A percentile compares a stretch with the other conserved stretches of the same genome.
phyloP scores from a whole-genome alignment of 2,888 invertebrate genomes.

The Ashinkailepas kermadecensis region DNA sequence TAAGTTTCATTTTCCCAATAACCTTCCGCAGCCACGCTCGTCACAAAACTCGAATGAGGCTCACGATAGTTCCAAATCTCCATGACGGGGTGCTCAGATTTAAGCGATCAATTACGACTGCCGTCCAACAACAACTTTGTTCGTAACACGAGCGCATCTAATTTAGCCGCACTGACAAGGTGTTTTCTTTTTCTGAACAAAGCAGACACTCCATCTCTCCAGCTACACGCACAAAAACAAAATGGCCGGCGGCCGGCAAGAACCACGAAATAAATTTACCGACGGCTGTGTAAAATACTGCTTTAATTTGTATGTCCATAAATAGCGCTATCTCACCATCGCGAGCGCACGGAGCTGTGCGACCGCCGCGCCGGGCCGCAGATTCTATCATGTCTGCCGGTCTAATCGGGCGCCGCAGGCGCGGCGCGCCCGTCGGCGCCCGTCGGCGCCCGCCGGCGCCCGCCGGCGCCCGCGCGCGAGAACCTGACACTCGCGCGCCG shows the following conservation, averaged over 20 bases:
- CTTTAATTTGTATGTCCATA: constrained; percentile 21
- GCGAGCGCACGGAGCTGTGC: neutral
- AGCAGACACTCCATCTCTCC: neutral
- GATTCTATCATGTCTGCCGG: neutral
- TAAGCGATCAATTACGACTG: neutral
- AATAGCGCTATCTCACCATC: neutral
- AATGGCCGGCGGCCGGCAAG: neutral
- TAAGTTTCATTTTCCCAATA: too few relatives aligned
- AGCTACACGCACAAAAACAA: neutral
- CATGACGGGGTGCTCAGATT: too few relatives aligned
- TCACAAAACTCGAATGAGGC: too few relatives aligned
- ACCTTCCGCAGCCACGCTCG: too few relatives aligned
- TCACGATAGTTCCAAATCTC: too few relatives aligned
- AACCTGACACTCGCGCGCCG: neutral
- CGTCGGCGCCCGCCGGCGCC: neutral
- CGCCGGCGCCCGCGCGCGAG: neutral
- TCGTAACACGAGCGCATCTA: neutral
- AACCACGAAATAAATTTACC: neutral
- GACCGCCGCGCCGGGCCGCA: neutral
- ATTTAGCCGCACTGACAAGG: neutral
- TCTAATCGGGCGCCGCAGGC: neutral
- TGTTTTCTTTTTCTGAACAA: neutral
- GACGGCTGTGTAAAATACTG: neutral
- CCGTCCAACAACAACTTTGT: neutral
- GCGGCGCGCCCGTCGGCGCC: neutral